phyloP scores from a whole-genome alignment of 2,113 vertebrate genomes.

The Myotis brandtii region DNA sequence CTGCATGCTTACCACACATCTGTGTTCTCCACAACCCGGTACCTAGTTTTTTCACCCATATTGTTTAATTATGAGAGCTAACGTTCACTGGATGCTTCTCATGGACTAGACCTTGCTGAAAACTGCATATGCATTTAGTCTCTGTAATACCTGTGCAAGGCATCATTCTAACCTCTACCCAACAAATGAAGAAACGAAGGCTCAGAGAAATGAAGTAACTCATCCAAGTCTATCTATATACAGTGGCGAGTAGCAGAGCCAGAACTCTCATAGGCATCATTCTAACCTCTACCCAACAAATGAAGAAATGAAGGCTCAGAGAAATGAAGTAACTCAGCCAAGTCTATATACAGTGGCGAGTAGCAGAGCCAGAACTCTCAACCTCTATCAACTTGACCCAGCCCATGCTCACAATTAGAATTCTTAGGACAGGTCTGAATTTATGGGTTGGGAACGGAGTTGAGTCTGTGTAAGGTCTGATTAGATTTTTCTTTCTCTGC shows the following conservation, averaged over 20 bases:
- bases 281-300: background rate
- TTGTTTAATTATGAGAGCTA: background rate
- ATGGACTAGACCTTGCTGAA: background rate
- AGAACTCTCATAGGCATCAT: background rate
- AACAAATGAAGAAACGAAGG: background rate
- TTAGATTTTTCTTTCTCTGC: background rate
- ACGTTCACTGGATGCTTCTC: background rate
- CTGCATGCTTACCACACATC: background rate
- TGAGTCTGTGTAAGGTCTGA: background rate
- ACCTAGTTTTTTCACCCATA: background rate
- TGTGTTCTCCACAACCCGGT: background rate
- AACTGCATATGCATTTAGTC: background rate
- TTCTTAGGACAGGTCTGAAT: background rate
- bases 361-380: background rate
- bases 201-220: slow-evolving; percentile 31
- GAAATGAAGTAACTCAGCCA: background rate
- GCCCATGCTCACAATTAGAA: background rate
- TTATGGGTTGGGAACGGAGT: background rate
- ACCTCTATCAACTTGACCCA: background rate
- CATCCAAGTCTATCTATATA: too few species aligned
- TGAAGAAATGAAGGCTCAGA: slow-evolving; percentile 14
- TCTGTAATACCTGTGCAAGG: background rate
- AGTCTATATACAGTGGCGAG: background rate
- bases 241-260: background rate
- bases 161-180: background rate